Evolutionary conservation across 2,888 invertebrate genomes (phyloP).

Genomic region (Brassicogethes aeneus): DNA sequence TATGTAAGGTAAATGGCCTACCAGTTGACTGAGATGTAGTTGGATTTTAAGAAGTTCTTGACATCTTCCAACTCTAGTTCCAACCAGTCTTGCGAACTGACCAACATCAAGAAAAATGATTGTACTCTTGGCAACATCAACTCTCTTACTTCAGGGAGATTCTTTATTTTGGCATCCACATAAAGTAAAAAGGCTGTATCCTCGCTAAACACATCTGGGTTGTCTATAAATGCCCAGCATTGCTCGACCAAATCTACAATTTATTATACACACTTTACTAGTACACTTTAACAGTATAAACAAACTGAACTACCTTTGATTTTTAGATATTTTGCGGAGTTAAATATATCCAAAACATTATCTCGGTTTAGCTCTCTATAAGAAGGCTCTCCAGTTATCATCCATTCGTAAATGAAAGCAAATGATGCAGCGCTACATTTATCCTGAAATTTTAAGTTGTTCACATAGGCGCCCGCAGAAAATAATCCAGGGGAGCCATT

Average conservation of each 20-base stretch:
- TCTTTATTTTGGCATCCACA: conserved; percentile 44
- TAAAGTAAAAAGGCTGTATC: conserved; percentile 64
- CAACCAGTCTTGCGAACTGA: conserved; percentile 66
- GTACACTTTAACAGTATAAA: too few species aligned
- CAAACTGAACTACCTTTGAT: conserved; percentile 58
- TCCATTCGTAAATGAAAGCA: conserved; percentile 71
- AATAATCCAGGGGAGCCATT: too few species aligned
- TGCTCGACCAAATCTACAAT: conserved; percentile 60
- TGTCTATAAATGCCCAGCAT: conserved; percentile 67
- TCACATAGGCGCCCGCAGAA: too few species aligned
- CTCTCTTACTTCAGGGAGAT: conserved; percentile 54
- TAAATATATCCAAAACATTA: conserved; percentile 64
- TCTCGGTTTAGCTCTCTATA: conserved; percentile 56
- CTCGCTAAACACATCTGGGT: conserved; percentile 60
- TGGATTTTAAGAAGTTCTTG: conserved; percentile 58
- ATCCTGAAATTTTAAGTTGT: too few species aligned
- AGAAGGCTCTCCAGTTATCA: conserved; percentile 59
- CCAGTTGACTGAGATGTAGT: conserved; percentile 66
- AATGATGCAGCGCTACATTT: conserved; percentile 50
- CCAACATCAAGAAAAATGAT: conserved; percentile 66
- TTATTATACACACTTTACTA: too few species aligned
- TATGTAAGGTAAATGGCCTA: too few species aligned
- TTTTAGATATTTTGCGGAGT: conserved; percentile 59
- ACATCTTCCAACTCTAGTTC: conserved; percentile 57
- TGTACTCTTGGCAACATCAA: conserved; percentile 66